Evolutionary conservation across 1,140 invertebrate species (phyloP).

Genomic region (Condylostylus longicornis): DNA sequence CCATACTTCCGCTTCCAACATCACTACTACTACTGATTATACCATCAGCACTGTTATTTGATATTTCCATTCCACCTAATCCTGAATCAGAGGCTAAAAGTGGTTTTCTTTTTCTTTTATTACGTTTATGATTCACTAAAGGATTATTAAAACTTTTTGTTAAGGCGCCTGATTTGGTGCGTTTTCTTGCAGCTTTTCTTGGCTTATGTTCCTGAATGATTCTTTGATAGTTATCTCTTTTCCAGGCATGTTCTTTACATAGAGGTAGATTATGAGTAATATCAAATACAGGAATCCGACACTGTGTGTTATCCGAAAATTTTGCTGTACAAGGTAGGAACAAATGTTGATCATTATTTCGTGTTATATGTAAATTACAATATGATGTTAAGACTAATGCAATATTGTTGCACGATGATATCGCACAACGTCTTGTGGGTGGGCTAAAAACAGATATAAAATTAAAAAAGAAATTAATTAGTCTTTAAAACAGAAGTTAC

Average conservation of each 20-base stretch:
- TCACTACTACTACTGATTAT: too few species aligned
- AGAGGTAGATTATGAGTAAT: slow-evolving; percentile 67
- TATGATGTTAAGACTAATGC: slow-evolving; percentile 61
- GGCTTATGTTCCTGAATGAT: slow-evolving; percentile 54
- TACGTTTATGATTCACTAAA: slow-evolving; percentile 63
- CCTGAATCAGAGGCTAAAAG: neutral
- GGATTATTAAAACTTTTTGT: too few species aligned
- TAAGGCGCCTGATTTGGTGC: slow-evolving; percentile 52
- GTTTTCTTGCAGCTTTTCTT: slow-evolving; percentile 62
- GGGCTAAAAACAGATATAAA: slow-evolving; percentile 8
- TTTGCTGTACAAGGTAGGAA: slow-evolving; percentile 82
- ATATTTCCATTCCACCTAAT: too few species aligned
- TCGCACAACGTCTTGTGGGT: slow-evolving; percentile 18
- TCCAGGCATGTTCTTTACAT: slow-evolving; percentile 66
- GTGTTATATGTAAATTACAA: slow-evolving; percentile 72
- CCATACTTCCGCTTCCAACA: too few species aligned
- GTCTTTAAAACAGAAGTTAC: slow-evolving; percentile 14
- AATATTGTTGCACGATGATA: slow-evolving; percentile 18
- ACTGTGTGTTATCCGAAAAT: slow-evolving; percentile 74
- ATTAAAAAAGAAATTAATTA: slow-evolving; percentile 2
- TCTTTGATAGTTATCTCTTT: slow-evolving; percentile 64
- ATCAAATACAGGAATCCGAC: slow-evolving; percentile 75
- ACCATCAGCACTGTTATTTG: too few species aligned
- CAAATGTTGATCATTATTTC: slow-evolving; percentile 71
- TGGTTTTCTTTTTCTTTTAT: slow-evolving; percentile 17